Conservation (phyloP, 2,797 vertebrate genomes). For the Columba guinea region DNA sequence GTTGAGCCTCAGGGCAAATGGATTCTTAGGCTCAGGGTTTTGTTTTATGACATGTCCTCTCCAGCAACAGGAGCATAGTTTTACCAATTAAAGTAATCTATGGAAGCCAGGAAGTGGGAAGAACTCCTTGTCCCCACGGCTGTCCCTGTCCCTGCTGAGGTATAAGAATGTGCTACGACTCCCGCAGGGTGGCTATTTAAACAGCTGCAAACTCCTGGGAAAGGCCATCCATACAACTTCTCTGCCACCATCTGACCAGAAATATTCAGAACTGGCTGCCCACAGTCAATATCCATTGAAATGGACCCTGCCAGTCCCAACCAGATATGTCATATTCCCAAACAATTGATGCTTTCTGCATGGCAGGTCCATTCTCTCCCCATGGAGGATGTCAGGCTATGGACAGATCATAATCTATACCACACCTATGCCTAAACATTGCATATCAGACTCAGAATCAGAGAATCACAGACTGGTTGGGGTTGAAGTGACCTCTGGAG, state of each 20-base stretch:
- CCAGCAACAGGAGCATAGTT: conserved; percentile 68
- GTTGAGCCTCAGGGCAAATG: neutral
- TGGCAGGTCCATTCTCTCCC: neutral
- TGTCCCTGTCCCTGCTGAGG: conserved; percentile 44
- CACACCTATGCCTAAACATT: neutral
- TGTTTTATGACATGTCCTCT: conserved; percentile 19
- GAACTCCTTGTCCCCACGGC: conserved; percentile 55
- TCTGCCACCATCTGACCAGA: conserved; percentile 25
- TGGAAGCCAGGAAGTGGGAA: conserved; percentile 53
- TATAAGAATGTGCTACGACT: conserved; percentile 26
- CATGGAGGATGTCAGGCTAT: neutral
- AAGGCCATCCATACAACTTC: conserved; percentile 24
- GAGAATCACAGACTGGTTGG: no score
- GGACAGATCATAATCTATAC: neutral
- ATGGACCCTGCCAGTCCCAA: neutral
- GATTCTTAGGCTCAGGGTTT: conserved; percentile 12
- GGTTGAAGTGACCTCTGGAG: no score
- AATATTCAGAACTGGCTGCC: neutral
- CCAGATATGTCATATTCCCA: accelerated
- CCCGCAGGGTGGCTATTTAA: conserved; percentile 26
- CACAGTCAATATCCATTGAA: neutral
- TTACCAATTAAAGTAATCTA: conserved; percentile 74
- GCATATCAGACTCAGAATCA: neutral
- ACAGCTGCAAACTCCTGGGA: conserved; percentile 57
- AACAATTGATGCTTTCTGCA: neutral